Evolutionary conservation across 2,113 vertebrate genomes (phyloP).

Genomic region (Antechinus stuartii): DNA sequence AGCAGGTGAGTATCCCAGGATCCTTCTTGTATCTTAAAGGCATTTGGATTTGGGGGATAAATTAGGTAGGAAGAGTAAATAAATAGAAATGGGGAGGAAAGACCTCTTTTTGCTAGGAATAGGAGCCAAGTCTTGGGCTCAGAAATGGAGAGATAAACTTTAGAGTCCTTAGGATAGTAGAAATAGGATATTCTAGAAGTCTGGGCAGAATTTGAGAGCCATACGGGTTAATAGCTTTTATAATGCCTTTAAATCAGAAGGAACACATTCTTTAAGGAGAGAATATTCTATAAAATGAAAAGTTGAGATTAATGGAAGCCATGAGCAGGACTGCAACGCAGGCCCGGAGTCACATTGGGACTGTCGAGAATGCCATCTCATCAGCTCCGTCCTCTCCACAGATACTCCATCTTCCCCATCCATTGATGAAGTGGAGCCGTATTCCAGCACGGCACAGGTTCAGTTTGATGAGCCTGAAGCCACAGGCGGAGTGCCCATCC

Average conservation of each 20-base stretch:
- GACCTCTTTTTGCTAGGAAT: neutral
- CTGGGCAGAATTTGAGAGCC: neutral
- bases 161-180: neutral
- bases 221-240: neutral
- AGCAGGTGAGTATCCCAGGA: conserved; percentile 89
- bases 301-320: neutral
- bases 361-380: neutral
- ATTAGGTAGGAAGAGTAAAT: neutral
- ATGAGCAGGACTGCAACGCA: neutral
- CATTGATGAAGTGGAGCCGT: conserved; percentile 91
- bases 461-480: conserved; percentile 94
- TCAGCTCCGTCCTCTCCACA: conserved; percentile 72
- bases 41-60: neutral
- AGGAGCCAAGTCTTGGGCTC: neutral
- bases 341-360: neutral
- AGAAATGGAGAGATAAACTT: neutral
- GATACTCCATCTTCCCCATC: conserved; percentile 95
- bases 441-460: conserved; percentile 94
- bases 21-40: neutral
- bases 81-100: neutral
- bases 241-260: neutral
- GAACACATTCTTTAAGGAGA: neutral
- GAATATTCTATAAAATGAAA: neutral
- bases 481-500: conserved; percentile 93
- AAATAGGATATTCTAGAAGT: neutral